Evolutionary conservation across 2,888 invertebrate species (phyloP), one percentile per base, ranked within the genome.

Genomic region (Trichopoda pennipes): DNA sequence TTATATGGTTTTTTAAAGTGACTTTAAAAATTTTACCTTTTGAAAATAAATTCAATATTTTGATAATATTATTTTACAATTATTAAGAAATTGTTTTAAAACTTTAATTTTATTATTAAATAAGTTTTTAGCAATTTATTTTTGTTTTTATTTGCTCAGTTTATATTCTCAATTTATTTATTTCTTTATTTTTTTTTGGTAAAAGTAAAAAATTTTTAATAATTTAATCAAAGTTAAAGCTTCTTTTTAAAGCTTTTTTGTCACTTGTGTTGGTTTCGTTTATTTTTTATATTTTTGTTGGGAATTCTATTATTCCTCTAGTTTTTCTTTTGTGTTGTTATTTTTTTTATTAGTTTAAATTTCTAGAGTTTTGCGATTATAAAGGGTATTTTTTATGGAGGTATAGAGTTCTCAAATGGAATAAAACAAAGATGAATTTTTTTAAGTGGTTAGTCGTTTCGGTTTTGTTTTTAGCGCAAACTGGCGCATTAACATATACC

Each of bases 61-160:
- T 38, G 38, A 38, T 10, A 38, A 38, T 12, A 14, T 6, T 38
- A 38, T 38, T 38, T 38, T 10, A 38, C 10, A 38, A 14, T 14
- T 38, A 38, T 14, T 3, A 6, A 38, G 1, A 38, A 38, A 38
- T 38, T 38, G 14, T 38, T 14, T 7, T 6, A 38, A 38, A 12
- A 14, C 14, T 38, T 14, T 38, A 14, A 38, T 38, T 12, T 38
- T 38, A 14, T 38, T 38, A 38, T 38, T 3, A 42, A 12, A 14
- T 16, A 14, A 12, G 17, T n/a, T 47, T 49, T 49, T 19, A 17
- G 19, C 8, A 17, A 49, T 17, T 49, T 19, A 17, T 8, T 49
- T 49, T n/a, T n/a, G n/a, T n/a, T n/a, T 9, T 49, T 35, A 12
- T 69, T 69, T 58, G 10, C 47, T 69, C 12, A 58, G 6, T 19